Conservation (phyloP, 2,113 vertebrate genomes). For the Etheostoma cragini region DNA sequence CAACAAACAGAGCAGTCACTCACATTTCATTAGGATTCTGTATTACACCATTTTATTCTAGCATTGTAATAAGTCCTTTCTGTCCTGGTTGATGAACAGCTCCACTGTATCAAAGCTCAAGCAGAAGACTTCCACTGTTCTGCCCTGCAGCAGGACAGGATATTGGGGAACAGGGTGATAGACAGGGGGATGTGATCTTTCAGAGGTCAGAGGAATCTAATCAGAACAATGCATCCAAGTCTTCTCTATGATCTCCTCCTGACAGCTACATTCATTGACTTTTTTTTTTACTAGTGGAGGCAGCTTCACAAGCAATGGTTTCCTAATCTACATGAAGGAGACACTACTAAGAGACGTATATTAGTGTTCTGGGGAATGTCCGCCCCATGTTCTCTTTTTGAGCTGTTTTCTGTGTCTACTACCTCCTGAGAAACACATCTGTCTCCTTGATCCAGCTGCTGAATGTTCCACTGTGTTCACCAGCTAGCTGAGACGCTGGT, state of each 20-base stretch:
- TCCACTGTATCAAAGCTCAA: background rate
- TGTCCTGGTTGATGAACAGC: background rate
- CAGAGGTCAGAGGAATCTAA: constrained; percentile 44
- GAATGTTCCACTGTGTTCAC: background rate
- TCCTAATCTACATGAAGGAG: background rate
- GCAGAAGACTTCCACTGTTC: background rate
- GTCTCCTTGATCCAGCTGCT: background rate
- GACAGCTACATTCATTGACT: no score
- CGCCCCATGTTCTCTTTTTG: no score
- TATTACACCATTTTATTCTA: background rate
- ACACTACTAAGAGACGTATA: no score
- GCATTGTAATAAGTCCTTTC: background rate
- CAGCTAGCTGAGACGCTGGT: no score
- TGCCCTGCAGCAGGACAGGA: constrained; percentile 10
- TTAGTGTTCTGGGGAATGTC: background rate
- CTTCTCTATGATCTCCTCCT: constrained; percentile 17
- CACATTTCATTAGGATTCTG: no score
- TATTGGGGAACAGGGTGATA: constrained; percentile 21
- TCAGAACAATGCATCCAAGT: constrained; percentile 44
- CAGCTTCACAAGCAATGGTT: background rate
- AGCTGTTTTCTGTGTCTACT: background rate
- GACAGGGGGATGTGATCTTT: constrained; percentile 28
- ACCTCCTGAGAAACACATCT: background rate
- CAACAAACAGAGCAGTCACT: background rate
- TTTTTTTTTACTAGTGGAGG: no score